Percentiles rank a stretch among this genome's conserved stretches.
These are phyloP conservation scores for Zaprionus tsacasi DNA, from an alignment of 1,140 invertebrate genomes.

Conservation along the genomic window DNA sequence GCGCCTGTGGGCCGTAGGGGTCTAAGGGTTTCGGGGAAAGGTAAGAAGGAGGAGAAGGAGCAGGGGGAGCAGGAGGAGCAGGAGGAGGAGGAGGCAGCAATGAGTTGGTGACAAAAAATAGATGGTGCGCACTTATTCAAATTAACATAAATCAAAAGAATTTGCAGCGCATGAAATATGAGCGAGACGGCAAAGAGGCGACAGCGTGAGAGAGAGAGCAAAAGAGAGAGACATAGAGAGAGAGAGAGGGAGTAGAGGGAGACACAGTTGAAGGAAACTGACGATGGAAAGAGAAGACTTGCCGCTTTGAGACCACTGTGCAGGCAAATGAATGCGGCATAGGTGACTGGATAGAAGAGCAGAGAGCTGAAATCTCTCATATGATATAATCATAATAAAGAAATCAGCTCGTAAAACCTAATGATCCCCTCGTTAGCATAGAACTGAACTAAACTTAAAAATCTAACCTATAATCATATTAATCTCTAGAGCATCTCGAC, in stretches of 20 bases:
- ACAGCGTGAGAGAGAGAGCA: neutral
- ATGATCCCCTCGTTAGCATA: no score
- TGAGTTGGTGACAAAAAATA: slow-evolving; percentile 58
- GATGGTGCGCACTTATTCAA: slow-evolving; percentile 71
- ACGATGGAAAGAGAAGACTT: neutral
- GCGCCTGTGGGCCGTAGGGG: neutral
- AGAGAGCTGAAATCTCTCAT: neutral
- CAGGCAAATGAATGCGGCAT: slow-evolving; percentile 4
- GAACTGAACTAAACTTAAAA: no score
- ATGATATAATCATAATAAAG: no score
- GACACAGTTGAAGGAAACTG: neutral
- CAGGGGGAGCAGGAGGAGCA: neutral
- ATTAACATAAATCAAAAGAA: slow-evolving; percentile 75
- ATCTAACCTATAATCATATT: no score
- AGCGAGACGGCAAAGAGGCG: neutral
- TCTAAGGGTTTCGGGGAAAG: neutral
- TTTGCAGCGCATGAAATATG: slow-evolving; percentile 60
- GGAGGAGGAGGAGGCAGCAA: slow-evolving; percentile 16
- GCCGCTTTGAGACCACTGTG: neutral
- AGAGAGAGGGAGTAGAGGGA: neutral
- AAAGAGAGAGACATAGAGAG: neutral
- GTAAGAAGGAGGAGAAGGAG: no score
- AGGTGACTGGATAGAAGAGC: neutral
- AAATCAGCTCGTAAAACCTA: no score
- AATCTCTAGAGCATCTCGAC: neutral